phyloP scores from a whole-genome alignment of 2,888 invertebrate genomes.

The Callyntrura guangdongensis region DNA sequence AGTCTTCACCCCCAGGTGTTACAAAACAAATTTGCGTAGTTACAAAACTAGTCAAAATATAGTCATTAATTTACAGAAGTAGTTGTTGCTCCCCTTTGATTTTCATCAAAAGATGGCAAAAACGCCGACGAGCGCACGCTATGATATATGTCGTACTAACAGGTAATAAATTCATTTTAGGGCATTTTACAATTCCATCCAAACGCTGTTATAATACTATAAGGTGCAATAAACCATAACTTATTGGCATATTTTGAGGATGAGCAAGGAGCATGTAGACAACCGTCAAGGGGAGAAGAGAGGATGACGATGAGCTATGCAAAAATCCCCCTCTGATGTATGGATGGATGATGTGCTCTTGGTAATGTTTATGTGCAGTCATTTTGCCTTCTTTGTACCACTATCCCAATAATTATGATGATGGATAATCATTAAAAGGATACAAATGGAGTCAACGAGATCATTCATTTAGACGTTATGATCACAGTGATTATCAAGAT shows the following conservation, averaged over 20 bases:
- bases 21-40: slow-evolving; percentile 32
- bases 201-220: slow-evolving; percentile 22
- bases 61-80: slow-evolving; percentile 58
- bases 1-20: slow-evolving; percentile 56
- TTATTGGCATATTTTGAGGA: slow-evolving; percentile 70
- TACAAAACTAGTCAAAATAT: slow-evolving; percentile 51
- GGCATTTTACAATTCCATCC: slow-evolving; percentile 21
- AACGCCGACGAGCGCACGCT: slow-evolving; percentile 50
- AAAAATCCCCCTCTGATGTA: slow-evolving; percentile 41
- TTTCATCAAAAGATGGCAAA: slow-evolving; percentile 72
- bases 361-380: slow-evolving; percentile 65
- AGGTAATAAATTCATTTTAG: slow-evolving; percentile 49
- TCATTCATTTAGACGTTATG: slow-evolving; percentile 75
- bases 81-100: slow-evolving; percentile 50
- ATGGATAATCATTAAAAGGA: slow-evolving; percentile 77
- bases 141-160: slow-evolving; percentile 30
- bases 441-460: slow-evolving; percentile 80
- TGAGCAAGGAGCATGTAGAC: slow-evolving; percentile 32
- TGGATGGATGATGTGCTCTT: slow-evolving; percentile 32
- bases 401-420: slow-evolving; percentile 77
- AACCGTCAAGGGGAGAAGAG: not conserved
- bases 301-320: slow-evolving; percentile 41
- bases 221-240: slow-evolving; percentile 55
- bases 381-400: slow-evolving; percentile 75
- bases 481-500: slow-evolving; percentile 69